These are phyloP conservation scores for Muntiacus reevesi DNA, from an alignment of 2,113 vertebrate genomes.

Conservation along the genomic window DNA sequence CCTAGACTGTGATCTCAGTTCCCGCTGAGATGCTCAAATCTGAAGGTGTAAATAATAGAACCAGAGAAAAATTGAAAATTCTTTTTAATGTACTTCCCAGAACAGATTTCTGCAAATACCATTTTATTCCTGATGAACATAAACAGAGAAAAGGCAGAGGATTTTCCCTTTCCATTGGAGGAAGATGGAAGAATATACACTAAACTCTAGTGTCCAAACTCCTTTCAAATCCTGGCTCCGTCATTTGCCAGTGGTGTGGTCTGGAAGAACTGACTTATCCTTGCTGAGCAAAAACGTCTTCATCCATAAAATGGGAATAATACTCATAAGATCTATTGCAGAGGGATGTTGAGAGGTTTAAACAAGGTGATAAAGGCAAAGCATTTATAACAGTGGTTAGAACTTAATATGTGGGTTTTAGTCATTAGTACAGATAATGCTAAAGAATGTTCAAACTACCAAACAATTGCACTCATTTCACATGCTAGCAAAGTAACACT, in stretches of 20 bases:
- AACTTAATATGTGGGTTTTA: neutral
- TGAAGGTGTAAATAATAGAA: neutral
- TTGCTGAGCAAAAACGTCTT: neutral
- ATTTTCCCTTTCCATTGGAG: neutral
- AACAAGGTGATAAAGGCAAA: neutral
- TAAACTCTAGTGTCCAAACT: neutral
- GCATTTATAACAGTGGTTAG: neutral
- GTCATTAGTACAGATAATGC: neutral
- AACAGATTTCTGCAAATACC: neutral
- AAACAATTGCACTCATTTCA: neutral
- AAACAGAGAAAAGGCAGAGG: neutral
- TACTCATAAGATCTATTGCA: neutral
- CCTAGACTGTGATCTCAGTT: neutral
- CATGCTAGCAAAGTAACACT: neutral
- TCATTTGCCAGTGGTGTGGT: neutral
- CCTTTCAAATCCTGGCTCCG: neutral
- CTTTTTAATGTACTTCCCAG: neutral
- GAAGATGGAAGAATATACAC: neutral
- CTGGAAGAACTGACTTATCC: neutral
- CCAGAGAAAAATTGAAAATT: neutral
- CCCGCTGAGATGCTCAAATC: neutral
- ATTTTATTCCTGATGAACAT: neutral
- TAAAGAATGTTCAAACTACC: neutral
- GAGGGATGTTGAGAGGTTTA: neutral
- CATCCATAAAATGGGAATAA: neutral